Evolutionary conservation across 2,888 invertebrate genomes (phyloP), one percentile per base, ranked within the genome.

Genomic region (Stenurella melanura): DNA sequence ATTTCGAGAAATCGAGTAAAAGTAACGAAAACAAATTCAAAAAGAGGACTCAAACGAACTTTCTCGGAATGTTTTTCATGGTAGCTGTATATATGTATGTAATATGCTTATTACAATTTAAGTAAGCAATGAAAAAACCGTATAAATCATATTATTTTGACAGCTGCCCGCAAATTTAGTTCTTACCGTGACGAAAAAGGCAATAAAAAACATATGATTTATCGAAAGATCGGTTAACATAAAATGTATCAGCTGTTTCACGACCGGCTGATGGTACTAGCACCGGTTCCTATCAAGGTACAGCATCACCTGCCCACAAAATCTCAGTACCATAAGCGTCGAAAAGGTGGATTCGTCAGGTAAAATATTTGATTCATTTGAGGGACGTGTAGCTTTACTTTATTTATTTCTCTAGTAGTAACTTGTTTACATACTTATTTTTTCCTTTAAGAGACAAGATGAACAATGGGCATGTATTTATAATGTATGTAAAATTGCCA

Each of bases 281-380:
- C 79, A 80, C 80, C 80, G 81, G 81, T 78, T 78, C 74, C 76
- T 78, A 78, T 78, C 76, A 74, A 75, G 77, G 73, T 67, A 56
- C 73, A 69, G 61, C 75, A 75, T 77, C 80, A 81, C 80, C 80
- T 81, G 80, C 78, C 73, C 73, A 73, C 77, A 57, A 73, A 81
- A 81, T 81, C 80, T 78, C 73, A 68, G 77, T 71, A 73, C 73
- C 77, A 75, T 77, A 75, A 60, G 70, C 70, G 70, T 30, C 17
- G 34, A 17, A 18, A 70, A 12, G 50, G 15, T 7, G 50, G 6
- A 17, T 50, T 50, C n/a, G 15, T 5, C 6, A 50, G 50, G n/a
- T 50, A 42, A 42, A 42, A 42, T 42, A 42, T 42, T 11, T 34
- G 30, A 34, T 7, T 6, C 30, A 34, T 34, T 34, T 6, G 7